Evolutionary conservation across 1,140 invertebrate species (phyloP).

Genomic region (Brachionus angularis): DNA sequence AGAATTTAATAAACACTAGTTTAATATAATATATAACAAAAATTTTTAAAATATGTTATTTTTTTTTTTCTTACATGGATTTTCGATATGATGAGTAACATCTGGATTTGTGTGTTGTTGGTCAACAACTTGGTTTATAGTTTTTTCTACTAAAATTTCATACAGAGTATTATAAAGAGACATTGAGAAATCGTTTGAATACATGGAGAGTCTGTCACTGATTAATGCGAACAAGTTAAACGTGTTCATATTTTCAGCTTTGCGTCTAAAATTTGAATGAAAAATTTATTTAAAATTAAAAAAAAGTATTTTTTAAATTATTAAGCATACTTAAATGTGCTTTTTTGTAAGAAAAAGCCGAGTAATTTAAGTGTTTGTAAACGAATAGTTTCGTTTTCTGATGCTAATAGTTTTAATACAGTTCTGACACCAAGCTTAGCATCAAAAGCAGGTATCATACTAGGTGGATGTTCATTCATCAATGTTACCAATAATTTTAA

Average conservation of each 20-base stretch:
- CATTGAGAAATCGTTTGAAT: constrained; percentile 80
- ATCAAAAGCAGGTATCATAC: constrained; percentile 97
- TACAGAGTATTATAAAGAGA: constrained; percentile 98
- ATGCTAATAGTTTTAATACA: constrained; percentile 90
- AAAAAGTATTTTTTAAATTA: constrained; percentile 62
- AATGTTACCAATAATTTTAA: constrained; percentile 90
- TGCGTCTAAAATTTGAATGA: constrained; percentile 26
- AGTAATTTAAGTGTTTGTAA: constrained; percentile 90
- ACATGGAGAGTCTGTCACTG: constrained; percentile 80
- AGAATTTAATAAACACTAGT: too few species aligned
- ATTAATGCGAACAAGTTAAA: constrained; percentile 94
- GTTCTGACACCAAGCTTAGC: constrained; percentile 84
- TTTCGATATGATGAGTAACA: constrained; percentile 87
- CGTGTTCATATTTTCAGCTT: constrained; percentile 84
- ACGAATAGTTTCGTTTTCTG: constrained; percentile 87
- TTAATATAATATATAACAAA: too few species aligned
- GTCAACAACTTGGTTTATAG: constrained; percentile 86
- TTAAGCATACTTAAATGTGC: constrained; percentile 81
- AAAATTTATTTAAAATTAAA: constrained; percentile 12
- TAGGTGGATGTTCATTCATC: constrained; percentile 95
- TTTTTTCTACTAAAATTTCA: constrained; percentile 94
- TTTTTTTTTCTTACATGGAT: too few species aligned
- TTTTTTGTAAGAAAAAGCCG: constrained; percentile 85
- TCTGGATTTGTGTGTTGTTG: constrained; percentile 86
- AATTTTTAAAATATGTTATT: too few species aligned